Conservation (phyloP, 2,113 vertebrate species). For the Microtus oregoni region DNA sequence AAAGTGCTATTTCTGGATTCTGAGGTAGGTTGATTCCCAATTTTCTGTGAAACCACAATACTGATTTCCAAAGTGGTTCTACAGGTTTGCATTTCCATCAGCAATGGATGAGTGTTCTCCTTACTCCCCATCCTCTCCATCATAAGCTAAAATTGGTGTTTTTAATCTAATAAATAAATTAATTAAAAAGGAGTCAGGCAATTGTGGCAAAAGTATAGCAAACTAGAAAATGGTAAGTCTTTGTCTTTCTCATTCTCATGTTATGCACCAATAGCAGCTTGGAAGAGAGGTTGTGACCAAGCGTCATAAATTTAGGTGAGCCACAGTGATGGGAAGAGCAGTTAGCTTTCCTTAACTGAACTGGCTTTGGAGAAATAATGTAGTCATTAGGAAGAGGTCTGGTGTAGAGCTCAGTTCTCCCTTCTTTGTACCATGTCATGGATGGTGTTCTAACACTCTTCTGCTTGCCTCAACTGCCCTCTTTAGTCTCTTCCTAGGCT, state of each 20-base stretch:
- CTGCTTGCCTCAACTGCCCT: no score
- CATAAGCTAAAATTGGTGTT: no score
- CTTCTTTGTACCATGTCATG: not conserved
- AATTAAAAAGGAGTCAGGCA: conserved; percentile 9
- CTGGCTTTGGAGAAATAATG: not conserved
- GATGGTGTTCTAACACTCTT: not conserved
- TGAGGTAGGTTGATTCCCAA: no score
- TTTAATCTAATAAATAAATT: no score
- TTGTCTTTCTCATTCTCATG: no score
- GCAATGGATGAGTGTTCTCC: no score
- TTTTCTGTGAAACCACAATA: no score
- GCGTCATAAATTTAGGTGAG: not conserved
- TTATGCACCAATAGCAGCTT: not conserved
- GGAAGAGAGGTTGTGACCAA: not conserved
- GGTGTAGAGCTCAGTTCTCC: not conserved
- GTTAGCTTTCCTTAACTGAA: not conserved
- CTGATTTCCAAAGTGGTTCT: no score
- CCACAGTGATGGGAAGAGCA: not conserved
- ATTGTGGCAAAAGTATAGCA: not conserved
- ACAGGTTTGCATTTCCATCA: no score
- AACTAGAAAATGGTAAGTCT: conserved; percentile 14
- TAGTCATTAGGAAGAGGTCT: not conserved
- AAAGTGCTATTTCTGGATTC: no score
- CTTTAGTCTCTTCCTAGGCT: not conserved
- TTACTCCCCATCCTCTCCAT: no score